Conservation (phyloP, 2,888 invertebrate genomes). For the Seira musarum region DNA sequence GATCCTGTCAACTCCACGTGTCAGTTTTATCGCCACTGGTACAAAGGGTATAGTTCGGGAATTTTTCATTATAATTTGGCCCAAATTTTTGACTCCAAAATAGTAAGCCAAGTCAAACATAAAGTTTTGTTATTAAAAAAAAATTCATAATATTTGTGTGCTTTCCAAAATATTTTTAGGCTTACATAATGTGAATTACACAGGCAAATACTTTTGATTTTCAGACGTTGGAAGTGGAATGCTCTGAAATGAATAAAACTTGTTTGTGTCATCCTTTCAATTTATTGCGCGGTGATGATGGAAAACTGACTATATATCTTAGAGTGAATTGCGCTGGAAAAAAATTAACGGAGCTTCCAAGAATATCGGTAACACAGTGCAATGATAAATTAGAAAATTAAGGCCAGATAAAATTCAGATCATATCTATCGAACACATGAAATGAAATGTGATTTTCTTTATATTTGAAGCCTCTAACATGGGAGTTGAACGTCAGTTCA, state of each 20-base stretch:
- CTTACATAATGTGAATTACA: too few relatives aligned
- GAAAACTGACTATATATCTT: constrained; percentile 46
- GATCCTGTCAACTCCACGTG: constrained; percentile 31
- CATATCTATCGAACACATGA: neutral
- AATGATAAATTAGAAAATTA: too few relatives aligned
- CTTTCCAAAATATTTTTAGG: too few relatives aligned
- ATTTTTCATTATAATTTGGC: constrained; percentile 39
- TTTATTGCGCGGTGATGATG: constrained; percentile 24
- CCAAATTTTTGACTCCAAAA: constrained; percentile 44
- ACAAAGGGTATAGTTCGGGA: constrained; percentile 10
- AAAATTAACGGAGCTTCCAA: constrained; percentile 56
- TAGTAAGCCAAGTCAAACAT: constrained; percentile 24
- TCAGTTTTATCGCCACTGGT: constrained; percentile 34
- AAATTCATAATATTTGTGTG: too few relatives aligned
- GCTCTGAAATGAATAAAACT: constrained; percentile 37
- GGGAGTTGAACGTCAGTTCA: constrained; percentile 55
- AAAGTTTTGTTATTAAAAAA: neutral
- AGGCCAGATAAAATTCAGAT: too few relatives aligned
- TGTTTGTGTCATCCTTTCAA: constrained; percentile 42
- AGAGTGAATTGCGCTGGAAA: constrained; percentile 53
- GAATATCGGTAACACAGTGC: constrained; percentile 51
- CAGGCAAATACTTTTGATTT: too few relatives aligned
- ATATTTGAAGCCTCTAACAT: constrained; percentile 9
- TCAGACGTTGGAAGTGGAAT: constrained; percentile 39
- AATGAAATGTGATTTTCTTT: neutral